Evolutionary conservation across 2,113 vertebrate species (phyloP), one percentile per base, ranked within the genome.

Genomic region (Cavia porcellus): DNA sequence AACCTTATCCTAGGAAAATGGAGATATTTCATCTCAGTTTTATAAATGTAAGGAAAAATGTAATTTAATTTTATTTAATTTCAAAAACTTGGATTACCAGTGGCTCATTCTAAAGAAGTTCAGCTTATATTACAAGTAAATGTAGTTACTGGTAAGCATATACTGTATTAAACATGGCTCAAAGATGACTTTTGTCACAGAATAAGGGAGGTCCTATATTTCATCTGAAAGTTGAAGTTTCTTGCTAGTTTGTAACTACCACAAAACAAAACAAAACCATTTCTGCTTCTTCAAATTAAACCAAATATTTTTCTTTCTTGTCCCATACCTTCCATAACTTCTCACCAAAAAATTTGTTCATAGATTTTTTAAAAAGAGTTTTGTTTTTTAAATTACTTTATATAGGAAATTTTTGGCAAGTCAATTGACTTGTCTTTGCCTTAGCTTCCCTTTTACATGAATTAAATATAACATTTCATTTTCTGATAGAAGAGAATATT

Each of bases 361-460:
- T 6, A 82, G 28, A 62, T 87, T 68, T 75, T 92, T 92, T 72
- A 80, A 86, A 17, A 79, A 86, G 22, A 79, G 12, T 45, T 45
- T 88, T 84, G 6, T 38, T 52, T 72, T 90, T 20, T 30, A 68
- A 70, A 84, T 61, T 14, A 74, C 42, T 88, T 68, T 91, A 52
- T 32, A 32, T 59, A 80, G 25, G 32, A 83, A 32, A 30, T 12
- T 57, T 35, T 32, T 90, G 57, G 15, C 32, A 86, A 92, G 28
- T 89, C 77, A 92, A 75, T 96, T 92, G 42, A 68, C 28, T 89
- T 85, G 28, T 15, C 47, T 94, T 66, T 82, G 15, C 57, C 28
- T 52, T n/a, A 28, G 38, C 24, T 89, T 92, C 12, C 59, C 13
- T 22, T 42, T 35, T 47, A 66, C 50, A 64, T 35, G 52, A 83